phyloP scores from a whole-genome alignment of 2,113 vertebrate genomes.

The Eleginops maclovinus region DNA sequence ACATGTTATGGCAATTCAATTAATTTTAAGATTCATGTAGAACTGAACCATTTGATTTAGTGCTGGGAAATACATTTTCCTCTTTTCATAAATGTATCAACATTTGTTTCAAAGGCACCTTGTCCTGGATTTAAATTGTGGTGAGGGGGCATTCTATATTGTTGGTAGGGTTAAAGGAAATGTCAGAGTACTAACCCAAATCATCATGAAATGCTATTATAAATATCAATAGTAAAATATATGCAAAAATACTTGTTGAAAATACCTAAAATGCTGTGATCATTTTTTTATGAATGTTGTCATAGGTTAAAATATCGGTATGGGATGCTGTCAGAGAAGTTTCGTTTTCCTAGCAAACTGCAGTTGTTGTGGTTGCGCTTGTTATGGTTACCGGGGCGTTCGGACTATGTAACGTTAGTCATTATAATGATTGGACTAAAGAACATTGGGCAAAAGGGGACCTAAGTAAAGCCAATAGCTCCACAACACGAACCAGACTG shows the following conservation, averaged over 20 bases:
- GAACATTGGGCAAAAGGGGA: fast-evolving
- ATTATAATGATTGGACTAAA: too few relatives aligned
- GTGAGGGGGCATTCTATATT: background rate
- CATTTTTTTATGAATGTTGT: background rate
- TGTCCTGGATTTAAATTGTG: background rate
- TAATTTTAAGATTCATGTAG: background rate
- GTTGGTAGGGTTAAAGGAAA: background rate
- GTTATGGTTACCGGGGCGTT: fast-evolving
- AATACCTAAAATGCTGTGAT: too few relatives aligned
- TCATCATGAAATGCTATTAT: background rate
- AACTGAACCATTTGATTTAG: background rate
- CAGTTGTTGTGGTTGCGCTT: background rate
- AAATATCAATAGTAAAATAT: background rate
- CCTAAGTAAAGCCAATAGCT: background rate
- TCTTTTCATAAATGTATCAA: background rate
- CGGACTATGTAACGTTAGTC: background rate
- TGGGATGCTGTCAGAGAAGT: background rate
- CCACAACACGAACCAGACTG: background rate
- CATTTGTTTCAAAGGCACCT: background rate
- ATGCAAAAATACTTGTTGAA: background rate
- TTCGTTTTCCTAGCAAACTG: background rate
- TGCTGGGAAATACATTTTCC: background rate
- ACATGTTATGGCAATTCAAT: background rate
- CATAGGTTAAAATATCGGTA: too few relatives aligned
- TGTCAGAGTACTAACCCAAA: background rate